Evolutionary conservation across 2,888 invertebrate genomes (phyloP).

Genomic region (Aleiodes testaceus): DNA sequence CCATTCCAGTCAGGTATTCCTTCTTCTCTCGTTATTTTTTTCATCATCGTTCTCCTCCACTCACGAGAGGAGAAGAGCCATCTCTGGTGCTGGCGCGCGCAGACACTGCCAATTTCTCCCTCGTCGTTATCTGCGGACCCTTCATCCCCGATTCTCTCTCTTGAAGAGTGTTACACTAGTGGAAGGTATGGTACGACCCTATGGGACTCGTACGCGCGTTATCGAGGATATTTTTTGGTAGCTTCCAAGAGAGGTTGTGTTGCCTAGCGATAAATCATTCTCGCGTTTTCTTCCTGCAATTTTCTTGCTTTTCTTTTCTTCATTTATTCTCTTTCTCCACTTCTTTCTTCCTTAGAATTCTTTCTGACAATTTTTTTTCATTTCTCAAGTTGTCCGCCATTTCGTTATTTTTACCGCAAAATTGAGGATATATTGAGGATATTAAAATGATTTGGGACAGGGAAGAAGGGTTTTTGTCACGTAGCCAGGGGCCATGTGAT

Average conservation of each 20-base stretch:
- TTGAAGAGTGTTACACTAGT: conserved; percentile 8
- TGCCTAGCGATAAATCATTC: conserved; percentile 37
- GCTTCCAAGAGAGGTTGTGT: conserved; percentile 20
- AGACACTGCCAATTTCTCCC: conserved; percentile 39
- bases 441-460: neutral
- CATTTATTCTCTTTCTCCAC: neutral
- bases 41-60: conserved; percentile 28
- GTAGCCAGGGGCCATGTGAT: neutral
- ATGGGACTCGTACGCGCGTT: conserved; percentile 47
- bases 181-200: conserved; percentile 46
- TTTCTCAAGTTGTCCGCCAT: too few species aligned
- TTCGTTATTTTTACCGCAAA: neutral
- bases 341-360: too few species aligned
- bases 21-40: conserved; percentile 29
- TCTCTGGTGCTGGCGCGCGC: conserved; percentile 3
- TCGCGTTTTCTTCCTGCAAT: conserved; percentile 20
- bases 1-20: conserved; percentile 32
- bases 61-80: conserved; percentile 16
- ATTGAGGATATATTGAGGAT: conserved; percentile 16
- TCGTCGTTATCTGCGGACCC: conserved; percentile 49
- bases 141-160: conserved; percentile 45
- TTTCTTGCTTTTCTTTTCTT: neutral
- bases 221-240: conserved; percentile 48
- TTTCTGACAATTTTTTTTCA: too few species aligned
- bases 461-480: neutral